A percentile compares a stretch with the other conserved stretches of the same genome.
These are phyloP conservation scores for Notothenia coriiceps DNA, from an alignment of 2,113 vertebrate genomes.

Conservation along the genomic window DNA sequence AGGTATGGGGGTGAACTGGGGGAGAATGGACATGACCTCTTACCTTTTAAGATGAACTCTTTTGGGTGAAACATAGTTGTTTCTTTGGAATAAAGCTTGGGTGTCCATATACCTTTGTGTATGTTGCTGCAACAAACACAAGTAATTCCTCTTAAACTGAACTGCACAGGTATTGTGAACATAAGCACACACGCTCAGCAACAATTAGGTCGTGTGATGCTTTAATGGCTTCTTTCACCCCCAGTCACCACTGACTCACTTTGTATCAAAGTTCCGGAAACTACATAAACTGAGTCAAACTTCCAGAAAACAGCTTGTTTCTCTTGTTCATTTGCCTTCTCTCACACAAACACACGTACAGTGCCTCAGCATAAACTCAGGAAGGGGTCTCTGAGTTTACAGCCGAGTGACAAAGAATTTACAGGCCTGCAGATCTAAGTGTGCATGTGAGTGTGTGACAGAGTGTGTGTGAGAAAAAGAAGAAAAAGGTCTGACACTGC, in stretches of 20 bases:
- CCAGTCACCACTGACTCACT: slow-evolving; percentile 79
- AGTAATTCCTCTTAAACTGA: slow-evolving; percentile 6
- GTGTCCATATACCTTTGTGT: slow-evolving; percentile 8
- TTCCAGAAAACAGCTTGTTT: slow-evolving; percentile 55
- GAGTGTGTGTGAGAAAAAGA: slow-evolving; percentile 46
- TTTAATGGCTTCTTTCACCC: slow-evolving; percentile 64
- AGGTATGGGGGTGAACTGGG: not conserved
- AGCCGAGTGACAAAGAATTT: slow-evolving; percentile 83
- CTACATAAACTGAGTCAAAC: slow-evolving; percentile 72
- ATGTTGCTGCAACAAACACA: slow-evolving; percentile 8
- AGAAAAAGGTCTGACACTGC: slow-evolving; percentile 67
- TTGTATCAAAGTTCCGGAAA: slow-evolving; percentile 81
- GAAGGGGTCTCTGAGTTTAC: slow-evolving; percentile 71
- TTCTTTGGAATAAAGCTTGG: not conserved
- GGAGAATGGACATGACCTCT: not conserved
- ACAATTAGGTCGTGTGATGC: slow-evolving; percentile 61
- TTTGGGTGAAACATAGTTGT: not conserved
- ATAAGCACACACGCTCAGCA: slow-evolving; percentile 33
- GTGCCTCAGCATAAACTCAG: slow-evolving; percentile 46
- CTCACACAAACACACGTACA: slow-evolving; percentile 46
- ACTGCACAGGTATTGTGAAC: slow-evolving; percentile 14
- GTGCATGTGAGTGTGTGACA: slow-evolving; percentile 49
- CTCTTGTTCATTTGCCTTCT: slow-evolving; percentile 43
- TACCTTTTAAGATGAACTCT: not conserved
- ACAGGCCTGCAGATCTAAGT: slow-evolving; percentile 67